These are phyloP conservation scores for Odocoileus hemionus DNA, from an alignment of 2,113 vertebrate genomes.

Conservation along the genomic window DNA sequence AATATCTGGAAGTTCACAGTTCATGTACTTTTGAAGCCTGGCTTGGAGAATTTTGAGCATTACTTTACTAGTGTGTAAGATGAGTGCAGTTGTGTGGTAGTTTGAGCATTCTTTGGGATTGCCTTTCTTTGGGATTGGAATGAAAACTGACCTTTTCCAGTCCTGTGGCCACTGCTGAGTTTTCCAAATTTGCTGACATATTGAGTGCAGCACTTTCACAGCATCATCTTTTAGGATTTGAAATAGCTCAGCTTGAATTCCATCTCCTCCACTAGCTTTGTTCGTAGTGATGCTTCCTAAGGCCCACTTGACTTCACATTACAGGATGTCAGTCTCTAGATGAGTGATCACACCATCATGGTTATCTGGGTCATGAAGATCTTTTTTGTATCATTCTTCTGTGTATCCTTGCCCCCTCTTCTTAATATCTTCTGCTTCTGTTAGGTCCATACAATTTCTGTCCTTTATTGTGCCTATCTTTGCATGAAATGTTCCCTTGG, in stretches of 20 bases:
- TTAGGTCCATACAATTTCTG: not conserved
- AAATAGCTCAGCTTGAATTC: not conserved
- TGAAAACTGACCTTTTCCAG: not conserved
- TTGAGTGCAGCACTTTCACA: not conserved
- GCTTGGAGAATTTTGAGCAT: not conserved
- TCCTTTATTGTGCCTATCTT: not conserved
- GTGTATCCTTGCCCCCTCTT: not conserved
- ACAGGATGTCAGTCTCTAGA: not conserved
- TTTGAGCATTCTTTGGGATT: not conserved
- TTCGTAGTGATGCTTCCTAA: not conserved
- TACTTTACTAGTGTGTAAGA: not conserved
- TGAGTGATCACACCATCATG: not conserved
- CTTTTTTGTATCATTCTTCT: not conserved
- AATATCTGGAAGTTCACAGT: not conserved
- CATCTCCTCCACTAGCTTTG: not conserved
- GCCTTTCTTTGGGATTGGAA: not conserved
- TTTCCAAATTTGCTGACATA: not conserved
- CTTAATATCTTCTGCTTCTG: not conserved
- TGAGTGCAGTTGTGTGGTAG: not conserved
- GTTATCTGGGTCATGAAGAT: not conserved
- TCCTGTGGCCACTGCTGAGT: not conserved
- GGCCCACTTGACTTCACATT: not conserved
- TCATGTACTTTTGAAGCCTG: not conserved
- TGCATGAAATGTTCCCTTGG: not conserved
- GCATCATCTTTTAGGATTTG: not conserved